phyloP scores from a whole-genome alignment of 92 coral and sea anemone genomes.

The Epizoanthus rinbou region DNA sequence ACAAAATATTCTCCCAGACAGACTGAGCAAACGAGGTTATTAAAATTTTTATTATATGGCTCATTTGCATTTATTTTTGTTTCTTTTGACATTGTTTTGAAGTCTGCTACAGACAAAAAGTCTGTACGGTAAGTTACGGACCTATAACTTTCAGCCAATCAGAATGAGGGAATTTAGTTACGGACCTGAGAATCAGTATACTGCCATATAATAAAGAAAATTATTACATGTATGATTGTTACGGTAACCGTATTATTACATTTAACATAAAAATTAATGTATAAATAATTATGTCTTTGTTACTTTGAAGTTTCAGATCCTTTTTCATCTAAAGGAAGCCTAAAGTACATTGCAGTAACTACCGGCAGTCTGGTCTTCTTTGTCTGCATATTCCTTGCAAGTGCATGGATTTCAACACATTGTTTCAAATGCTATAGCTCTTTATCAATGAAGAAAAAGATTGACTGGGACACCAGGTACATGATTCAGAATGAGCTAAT shows the following conservation, averaged over 20 bases:
- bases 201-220: too few species aligned
- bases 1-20: too few species aligned
- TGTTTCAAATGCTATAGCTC: constrained; percentile 50
- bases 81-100: too few species aligned
- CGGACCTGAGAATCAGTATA: too few species aligned
- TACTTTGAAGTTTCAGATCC: constrained; percentile 31
- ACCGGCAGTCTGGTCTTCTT: constrained; percentile 45
- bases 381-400: constrained; percentile 47
- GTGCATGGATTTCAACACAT: constrained; percentile 62
- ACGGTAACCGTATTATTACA: not conserved
- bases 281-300: not conserved
- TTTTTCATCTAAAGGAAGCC: constrained; percentile 4
- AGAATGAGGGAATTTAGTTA: too few species aligned
- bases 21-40: too few species aligned
- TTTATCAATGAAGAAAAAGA: constrained; percentile 58
- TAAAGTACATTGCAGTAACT: constrained; percentile 25
- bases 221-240: not conserved
- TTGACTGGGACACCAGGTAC: constrained; percentile 97
- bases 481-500: not conserved
- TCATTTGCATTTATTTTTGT: too few species aligned
- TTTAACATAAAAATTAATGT: not conserved
- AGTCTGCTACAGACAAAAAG: too few species aligned
- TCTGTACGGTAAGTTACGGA: too few species aligned
- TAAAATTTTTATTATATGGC: too few species aligned
- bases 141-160: too few species aligned